Percentiles rank a stretch among this genome's conserved stretches.
phyloP scores from a whole-genome alignment of 2,113 vertebrate species.

The Globicephala melas region DNA sequence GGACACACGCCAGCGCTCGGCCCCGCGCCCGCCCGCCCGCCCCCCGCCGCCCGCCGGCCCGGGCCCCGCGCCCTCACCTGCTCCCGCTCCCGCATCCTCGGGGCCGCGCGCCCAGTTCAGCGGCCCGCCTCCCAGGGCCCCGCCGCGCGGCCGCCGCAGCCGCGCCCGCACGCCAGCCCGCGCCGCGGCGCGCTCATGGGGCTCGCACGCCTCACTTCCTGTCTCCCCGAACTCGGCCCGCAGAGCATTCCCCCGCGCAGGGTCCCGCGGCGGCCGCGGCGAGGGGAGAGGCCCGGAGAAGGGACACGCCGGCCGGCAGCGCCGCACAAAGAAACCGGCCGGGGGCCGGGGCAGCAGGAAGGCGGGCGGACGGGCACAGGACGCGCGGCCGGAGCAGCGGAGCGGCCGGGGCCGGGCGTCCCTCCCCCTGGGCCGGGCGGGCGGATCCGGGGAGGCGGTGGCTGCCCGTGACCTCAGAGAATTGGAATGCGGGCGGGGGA shows the following conservation, averaged over 20 bases:
- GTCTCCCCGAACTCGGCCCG: constrained; percentile 77
- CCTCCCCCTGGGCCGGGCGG: constrained; percentile 55
- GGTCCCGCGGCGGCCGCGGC: constrained; percentile 65
- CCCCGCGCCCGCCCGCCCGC: neutral
- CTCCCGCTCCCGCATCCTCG: constrained; percentile 34
- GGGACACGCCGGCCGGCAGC: neutral
- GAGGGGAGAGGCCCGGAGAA: neutral
- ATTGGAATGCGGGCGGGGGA: constrained; percentile 91
- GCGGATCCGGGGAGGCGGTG: constrained; percentile 81
- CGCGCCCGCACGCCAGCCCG: constrained; percentile 67
- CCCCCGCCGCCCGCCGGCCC: neutral
- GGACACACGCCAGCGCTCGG: constrained; percentile 13
- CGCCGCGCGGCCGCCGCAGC: constrained; percentile 68
- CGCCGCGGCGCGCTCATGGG: constrained; percentile 75
- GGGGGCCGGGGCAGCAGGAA: neutral
- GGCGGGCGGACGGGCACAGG: neutral
- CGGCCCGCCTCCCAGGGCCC: constrained; percentile 66
- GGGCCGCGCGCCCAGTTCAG: constrained; percentile 69
- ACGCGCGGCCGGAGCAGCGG: neutral
- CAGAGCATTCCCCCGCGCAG: constrained; percentile 84
- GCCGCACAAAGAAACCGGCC: neutral
- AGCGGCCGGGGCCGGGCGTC: constrained; percentile 38
- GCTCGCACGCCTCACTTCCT: constrained; percentile 90
- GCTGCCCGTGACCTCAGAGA: constrained; percentile 92
- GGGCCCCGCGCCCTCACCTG: constrained; percentile 55